Evolutionary conservation across 2,888 invertebrate species (phyloP).

Genomic region (Apamea monoglypha): DNA sequence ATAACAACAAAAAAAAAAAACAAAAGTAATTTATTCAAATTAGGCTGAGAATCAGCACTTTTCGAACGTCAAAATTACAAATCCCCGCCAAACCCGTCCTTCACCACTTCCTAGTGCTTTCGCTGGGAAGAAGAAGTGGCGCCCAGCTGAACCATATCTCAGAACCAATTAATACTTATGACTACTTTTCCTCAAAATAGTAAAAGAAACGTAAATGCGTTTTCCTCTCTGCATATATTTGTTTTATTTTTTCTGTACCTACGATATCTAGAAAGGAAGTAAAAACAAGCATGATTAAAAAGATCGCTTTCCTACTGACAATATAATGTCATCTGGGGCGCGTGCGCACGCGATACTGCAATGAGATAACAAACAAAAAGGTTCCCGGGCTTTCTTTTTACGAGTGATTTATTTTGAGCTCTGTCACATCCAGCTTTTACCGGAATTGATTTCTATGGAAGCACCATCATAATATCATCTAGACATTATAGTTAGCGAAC

Average conservation of each 20-base stretch:
- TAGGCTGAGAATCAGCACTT: too few species aligned
- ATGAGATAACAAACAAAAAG: constrained; percentile 47
- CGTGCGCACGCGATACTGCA: constrained; percentile 52
- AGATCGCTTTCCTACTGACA: constrained; percentile 34
- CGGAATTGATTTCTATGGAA: constrained; percentile 15
- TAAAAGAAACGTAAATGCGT: background rate
- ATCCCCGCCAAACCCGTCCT: too few species aligned
- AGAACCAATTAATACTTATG: background rate
- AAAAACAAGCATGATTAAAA: constrained; percentile 12
- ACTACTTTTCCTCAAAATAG: background rate
- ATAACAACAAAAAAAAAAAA: too few species aligned
- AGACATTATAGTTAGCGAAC: background rate
- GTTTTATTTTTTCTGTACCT: background rate
- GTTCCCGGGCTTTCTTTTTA: constrained; percentile 53
- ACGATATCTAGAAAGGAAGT: background rate
- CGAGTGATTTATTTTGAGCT: constrained; percentile 21
- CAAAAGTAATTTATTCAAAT: too few species aligned
- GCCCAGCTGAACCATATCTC: too few species aligned
- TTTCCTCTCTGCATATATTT: background rate
- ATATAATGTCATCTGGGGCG: constrained; percentile 49
- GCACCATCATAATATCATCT: constrained; percentile 3
- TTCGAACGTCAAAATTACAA: too few species aligned
- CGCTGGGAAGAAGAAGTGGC: too few species aligned
- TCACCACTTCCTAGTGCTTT: too few species aligned
- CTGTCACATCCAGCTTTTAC: constrained; percentile 8